phyloP scores from a whole-genome alignment of 2,888 invertebrate species.

The Conistra vaccinii region DNA sequence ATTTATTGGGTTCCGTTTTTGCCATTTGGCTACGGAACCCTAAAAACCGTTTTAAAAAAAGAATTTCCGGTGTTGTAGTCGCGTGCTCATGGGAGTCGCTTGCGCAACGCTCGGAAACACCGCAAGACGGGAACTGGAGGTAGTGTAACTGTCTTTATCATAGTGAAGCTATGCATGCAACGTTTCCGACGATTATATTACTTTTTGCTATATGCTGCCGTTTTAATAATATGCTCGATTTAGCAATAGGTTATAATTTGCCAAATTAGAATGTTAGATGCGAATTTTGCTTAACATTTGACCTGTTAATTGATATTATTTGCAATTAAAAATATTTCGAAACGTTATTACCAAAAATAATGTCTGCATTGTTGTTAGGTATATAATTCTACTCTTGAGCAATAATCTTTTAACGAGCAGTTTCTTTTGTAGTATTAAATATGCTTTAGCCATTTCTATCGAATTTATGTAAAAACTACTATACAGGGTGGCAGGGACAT shows the following conservation, averaged over 20 bases:
- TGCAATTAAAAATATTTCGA: not conserved
- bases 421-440: not conserved
- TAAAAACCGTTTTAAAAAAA: conserved; percentile 50
- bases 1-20: not conserved
- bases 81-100: conserved; percentile 75
- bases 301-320: conserved; percentile 1
- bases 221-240: conserved; percentile 50
- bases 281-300: not conserved
- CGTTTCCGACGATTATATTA: conserved; percentile 74
- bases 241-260: conserved; percentile 38
- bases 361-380: too few species aligned
- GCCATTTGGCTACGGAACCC: not conserved
- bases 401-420: not conserved
- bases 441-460: not conserved
- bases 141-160: conserved; percentile 75
- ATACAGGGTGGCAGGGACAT: too few species aligned
- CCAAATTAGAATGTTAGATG: conserved; percentile 10
- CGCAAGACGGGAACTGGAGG: conserved; percentile 78
- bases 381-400: not conserved
- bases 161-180: conserved; percentile 72
- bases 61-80: conserved; percentile 75
- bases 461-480: not conserved
- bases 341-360: not conserved
- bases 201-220: conserved; percentile 52
- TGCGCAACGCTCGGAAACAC: conserved; percentile 79